Base-by-base conservation (phyloP, 92 coral and sea anemone genomes). In the Diadumene lineata region DNA sequence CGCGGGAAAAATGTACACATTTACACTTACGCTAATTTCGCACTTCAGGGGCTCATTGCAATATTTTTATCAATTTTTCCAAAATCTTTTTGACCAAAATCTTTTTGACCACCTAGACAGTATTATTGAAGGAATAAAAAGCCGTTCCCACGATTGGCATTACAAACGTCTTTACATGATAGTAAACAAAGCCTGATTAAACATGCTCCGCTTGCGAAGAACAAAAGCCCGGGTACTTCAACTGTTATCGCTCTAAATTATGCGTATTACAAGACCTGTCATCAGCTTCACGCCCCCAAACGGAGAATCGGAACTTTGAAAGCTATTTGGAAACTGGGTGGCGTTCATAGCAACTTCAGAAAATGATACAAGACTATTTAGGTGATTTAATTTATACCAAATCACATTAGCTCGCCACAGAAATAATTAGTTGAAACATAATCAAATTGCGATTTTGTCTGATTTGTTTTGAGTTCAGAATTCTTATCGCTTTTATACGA, bases 121-220 rank as follows among this genome's bases (percentile, higher is more conserved):
- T 43, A 58, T 43, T 34, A 43, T 48, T 51, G 21, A 38, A 13
- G 13, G 48, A 38, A 38, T 13, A 67, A 64, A 61, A 32, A 31
- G 46, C 48, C 70, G 56, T 76, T 64, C 73, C 65, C 81, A 64
- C 81, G 72, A 66, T 50, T 24, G 61, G 50, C 60, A 76, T 43
- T 28, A 17, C 32, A 51, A 76, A 61, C 51, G 16, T 70, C 57
- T 43, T 66, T 43, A 31, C 31, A 29, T 50, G 26, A 30, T 21
- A 26, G 65, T 44, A 76, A 76, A 76, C 81, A 76, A 76, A 64
- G 50, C 18, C 25, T 55, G 72, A 76, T 65, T 76, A 46, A 64
- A 30, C 31, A 76, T 55, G 56, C 64, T 64, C 65, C 51, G 63
- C 15, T 76, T 48, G 73, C 8, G 31, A 31, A 18, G 31, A 28